Conservation (phyloP, 2,113 vertebrate genomes). For the Ascaphus truei region DNA sequence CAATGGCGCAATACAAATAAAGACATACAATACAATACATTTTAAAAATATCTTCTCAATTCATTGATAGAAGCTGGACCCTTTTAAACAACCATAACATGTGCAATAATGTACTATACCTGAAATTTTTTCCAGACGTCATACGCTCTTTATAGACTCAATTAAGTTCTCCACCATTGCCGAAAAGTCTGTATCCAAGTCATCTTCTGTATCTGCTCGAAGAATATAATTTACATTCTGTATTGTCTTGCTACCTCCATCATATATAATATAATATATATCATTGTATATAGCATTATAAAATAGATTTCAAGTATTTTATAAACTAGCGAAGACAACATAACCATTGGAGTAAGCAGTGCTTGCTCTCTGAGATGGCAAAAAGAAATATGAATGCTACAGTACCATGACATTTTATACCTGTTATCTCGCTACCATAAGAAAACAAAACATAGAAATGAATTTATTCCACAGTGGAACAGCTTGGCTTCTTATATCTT, state of each 20-base stretch:
- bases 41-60: no score
- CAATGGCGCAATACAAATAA: no score
- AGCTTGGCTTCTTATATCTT: background rate
- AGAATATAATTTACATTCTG: background rate
- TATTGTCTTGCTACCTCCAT: background rate
- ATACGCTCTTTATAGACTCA: background rate
- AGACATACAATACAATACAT: no score
- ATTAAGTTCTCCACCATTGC: background rate
- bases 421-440: background rate
- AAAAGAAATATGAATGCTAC: background rate
- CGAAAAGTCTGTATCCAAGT: accelerated
- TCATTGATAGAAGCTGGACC: no score
- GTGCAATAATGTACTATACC: background rate
- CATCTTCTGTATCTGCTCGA: background rate
- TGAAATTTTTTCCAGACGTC: background rate
- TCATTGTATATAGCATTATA: background rate
- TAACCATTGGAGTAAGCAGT: no score
- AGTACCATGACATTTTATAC: conserved; percentile 7
- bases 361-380: no score
- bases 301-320: background rate
- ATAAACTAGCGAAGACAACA: background rate
- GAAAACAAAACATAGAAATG: background rate
- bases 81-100: no score
- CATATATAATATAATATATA: background rate
- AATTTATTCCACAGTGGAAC: background rate